These are phyloP conservation scores for Chrysotoxum bicinctum DNA, from an alignment of 2,888 invertebrate genomes.

Conservation along the genomic window DNA sequence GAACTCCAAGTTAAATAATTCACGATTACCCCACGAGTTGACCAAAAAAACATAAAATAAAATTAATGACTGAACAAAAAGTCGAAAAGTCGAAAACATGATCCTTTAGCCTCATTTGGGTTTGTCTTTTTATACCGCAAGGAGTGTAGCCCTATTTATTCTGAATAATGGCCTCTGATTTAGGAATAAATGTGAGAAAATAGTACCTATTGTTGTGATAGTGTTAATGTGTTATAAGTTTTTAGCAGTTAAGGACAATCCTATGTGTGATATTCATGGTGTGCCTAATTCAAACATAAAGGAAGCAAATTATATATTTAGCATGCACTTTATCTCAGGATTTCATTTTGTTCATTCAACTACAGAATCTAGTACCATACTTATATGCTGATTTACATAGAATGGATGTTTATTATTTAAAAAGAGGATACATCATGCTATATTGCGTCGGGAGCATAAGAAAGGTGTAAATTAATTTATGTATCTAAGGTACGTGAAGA, in stretches of 20 bases:
- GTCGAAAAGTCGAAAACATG: constrained; percentile 9
- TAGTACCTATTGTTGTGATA: neutral
- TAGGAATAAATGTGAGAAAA: constrained; percentile 50
- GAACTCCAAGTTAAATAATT: neutral
- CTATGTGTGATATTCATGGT: neutral
- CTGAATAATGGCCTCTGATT: constrained; percentile 41
- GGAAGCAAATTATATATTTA: neutral
- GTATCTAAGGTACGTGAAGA: constrained; percentile 3
- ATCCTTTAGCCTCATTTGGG: constrained; percentile 25
- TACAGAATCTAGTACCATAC: too few species aligned
- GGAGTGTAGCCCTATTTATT: constrained; percentile 7
- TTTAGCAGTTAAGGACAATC: constrained; percentile 1
- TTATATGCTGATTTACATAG: neutral
- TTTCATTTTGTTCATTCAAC: too few species aligned
- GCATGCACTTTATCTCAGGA: too few species aligned
- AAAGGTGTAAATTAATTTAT: constrained; percentile 1
- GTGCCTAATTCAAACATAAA: neutral
- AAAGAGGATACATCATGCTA: neutral
- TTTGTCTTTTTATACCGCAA: constrained; percentile 31
- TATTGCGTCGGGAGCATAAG: neutral
- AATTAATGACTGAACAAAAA: constrained; percentile 2
- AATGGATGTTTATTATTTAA: neutral
- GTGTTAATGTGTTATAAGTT: constrained; percentile 15
- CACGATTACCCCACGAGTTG: neutral
- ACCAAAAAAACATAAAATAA: neutral